Evolutionary conservation across 1,140 invertebrate genomes (phyloP).

Genomic region (Philopotamus ludificatus): DNA sequence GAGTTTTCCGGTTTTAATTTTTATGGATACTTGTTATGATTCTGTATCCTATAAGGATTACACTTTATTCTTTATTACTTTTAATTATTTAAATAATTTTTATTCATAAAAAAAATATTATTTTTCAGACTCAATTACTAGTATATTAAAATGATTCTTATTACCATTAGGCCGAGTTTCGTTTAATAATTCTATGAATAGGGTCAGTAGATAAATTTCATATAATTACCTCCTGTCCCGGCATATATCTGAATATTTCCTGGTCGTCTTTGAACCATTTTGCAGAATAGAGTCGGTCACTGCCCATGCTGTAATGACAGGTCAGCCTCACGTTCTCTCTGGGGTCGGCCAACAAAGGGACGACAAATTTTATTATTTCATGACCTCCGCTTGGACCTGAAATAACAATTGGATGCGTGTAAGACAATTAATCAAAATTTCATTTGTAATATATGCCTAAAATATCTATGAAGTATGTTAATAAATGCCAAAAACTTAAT

Average conservation of each 20-base stretch:
- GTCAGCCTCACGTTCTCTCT: slow-evolving; percentile 54
- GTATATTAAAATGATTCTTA: too few relatives aligned
- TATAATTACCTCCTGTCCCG: slow-evolving; percentile 47
- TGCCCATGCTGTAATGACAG: slow-evolving; percentile 50
- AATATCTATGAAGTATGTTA: background rate
- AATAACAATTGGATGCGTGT: background rate
- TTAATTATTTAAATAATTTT: too few relatives aligned
- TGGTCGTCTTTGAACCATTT: slow-evolving; percentile 79
- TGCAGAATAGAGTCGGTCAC: slow-evolving; percentile 70
- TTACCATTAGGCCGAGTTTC: too few relatives aligned
- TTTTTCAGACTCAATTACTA: too few relatives aligned
- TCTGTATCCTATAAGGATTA: too few relatives aligned
- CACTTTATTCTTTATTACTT: too few relatives aligned
- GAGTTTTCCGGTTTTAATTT: too few relatives aligned
- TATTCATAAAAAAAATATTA: too few relatives aligned
- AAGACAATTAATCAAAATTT: background rate
- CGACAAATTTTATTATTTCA: slow-evolving; percentile 41
- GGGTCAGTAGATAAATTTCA: too few relatives aligned
- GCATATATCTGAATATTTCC: slow-evolving; percentile 78
- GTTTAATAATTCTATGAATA: too few relatives aligned
- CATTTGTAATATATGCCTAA: background rate
- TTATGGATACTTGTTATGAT: too few relatives aligned
- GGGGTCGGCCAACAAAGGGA: slow-evolving; percentile 55
- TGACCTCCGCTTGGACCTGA: slow-evolving; percentile 36
- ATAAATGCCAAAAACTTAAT: too few relatives aligned